These are phyloP conservation scores for Paragorgia papillata DNA, from an alignment of 92 coral and sea anemone genomes.

Conservation along the genomic window DNA sequence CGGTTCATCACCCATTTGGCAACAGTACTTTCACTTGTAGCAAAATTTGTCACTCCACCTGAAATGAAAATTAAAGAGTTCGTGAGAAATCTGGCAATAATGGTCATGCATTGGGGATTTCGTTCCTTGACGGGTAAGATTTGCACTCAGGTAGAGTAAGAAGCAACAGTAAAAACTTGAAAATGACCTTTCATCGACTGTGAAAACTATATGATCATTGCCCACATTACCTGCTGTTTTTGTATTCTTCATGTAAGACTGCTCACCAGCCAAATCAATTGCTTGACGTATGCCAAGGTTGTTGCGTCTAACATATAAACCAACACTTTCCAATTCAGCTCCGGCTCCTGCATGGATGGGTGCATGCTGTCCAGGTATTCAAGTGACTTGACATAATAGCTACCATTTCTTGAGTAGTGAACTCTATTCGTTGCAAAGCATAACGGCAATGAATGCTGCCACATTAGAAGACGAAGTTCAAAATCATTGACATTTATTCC, in stretches of 20 bases:
- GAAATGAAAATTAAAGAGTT: background rate
- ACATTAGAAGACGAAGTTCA: background rate
- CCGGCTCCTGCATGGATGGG: constrained; percentile 17
- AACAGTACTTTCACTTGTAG: constrained; percentile 22
- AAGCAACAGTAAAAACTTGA: no score
- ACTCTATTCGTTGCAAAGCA: constrained; percentile 12
- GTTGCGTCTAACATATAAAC: background rate
- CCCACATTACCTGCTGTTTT: constrained; percentile 9
- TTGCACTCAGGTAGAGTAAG: no score
- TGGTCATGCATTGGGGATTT: no score
- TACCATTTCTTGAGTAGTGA: constrained; percentile 5
- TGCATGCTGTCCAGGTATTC: constrained; percentile 1
- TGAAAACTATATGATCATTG: no score
- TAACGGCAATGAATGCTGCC: background rate
- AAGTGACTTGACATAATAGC: background rate
- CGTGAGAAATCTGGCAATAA: no score
- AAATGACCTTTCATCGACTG: no score
- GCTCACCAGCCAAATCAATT: constrained; percentile 4
- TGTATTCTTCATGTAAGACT: constrained; percentile 4
- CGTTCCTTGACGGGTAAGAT: no score
- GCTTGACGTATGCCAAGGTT: constrained; percentile 6
- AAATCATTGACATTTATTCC: background rate
- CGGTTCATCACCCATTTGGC: constrained; percentile 26
- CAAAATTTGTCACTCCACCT: constrained; percentile 17
- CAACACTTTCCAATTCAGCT: background rate